phyloP scores from a whole-genome alignment of 2,888 invertebrate genomes.

The Cryptops parisi region DNA sequence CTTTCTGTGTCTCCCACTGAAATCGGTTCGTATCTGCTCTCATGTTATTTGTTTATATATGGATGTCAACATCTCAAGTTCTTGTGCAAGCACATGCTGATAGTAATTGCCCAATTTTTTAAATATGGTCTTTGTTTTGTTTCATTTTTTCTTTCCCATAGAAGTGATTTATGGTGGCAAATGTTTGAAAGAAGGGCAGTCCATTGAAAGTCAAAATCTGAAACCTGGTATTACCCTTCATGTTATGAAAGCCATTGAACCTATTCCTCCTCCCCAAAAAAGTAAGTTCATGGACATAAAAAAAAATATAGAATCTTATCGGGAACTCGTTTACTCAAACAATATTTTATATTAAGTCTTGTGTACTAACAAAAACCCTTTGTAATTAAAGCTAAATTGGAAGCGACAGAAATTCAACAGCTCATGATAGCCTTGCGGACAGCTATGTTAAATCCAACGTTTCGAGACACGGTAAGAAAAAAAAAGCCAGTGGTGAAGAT shows the following conservation, averaged over 20 bases:
- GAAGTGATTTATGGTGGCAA: constrained; percentile 57
- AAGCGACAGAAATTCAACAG: constrained; percentile 32
- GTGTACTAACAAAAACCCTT: neutral
- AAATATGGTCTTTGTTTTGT: neutral
- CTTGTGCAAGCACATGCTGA: too few species aligned
- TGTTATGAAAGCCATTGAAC: constrained; percentile 31
- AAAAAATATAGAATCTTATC: too few species aligned
- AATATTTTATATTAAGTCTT: neutral
- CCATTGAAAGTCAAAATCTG: constrained; percentile 47
- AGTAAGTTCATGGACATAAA: too few species aligned
- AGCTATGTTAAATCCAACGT: constrained; percentile 44
- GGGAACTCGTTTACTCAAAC: too few species aligned
- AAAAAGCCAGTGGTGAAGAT: too few species aligned
- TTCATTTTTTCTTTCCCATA: constrained; percentile 26
- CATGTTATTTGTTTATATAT: too few species aligned
- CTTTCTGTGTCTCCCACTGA: neutral
- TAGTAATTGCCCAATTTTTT: neutral
- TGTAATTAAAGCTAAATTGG: neutral
- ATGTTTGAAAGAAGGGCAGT: constrained; percentile 46
- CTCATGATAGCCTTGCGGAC: constrained; percentile 47
- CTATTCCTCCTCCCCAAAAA: too few species aligned
- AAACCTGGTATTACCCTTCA: constrained; percentile 42
- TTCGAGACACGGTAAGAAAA: constrained; percentile 43
- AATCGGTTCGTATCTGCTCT: too few species aligned
- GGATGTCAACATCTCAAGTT: too few species aligned